Base-by-base conservation (phyloP, 2,113 vertebrate species). In the Corynorhinus townsendii region DNA sequence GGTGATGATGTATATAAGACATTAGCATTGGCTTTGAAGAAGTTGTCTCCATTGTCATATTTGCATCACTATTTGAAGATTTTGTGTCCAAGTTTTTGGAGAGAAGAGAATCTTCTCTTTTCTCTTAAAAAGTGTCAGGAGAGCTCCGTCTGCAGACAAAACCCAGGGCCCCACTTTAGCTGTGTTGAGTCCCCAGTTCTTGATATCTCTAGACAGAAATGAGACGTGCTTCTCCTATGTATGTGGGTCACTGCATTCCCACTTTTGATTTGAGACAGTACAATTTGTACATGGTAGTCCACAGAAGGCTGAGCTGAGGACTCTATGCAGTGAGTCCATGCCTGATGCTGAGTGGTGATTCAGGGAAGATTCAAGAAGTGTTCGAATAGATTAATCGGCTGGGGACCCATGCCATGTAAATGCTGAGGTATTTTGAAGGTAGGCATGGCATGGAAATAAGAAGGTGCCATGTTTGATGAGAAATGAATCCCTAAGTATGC, bases 91-190 rank as follows among this genome's bases (percentile, higher is more conserved):
- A 14, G 69, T 35, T 77, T 62, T 45, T 40, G 76, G 45, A 56
- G 47, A 77, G 35, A 93, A 49, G n/a, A 77, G 35, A 93, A 35
- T 93, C 77, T 77, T 87, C 75, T 90, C 87, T 72, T 54, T 87
- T 86, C 54, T 54, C 43, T 66, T 62, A 64, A 38, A 49, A 56
- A 20, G 24, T 35, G 40, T 15, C 38, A 17, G 9, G 16, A 2
- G 73, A 30, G 22, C 19, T 38, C 45, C 11, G 89, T 45, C 43
- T 68, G 12, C 72, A 59, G 12, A 33, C 5, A 49, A 59, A 66
- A 80, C 6, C 52, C 14, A 75, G 47, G 49, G 59, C 52, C 26
- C 0, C 66, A 22, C 5, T 45, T 33, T 3, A 43, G 28, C 24
- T 28, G 2, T 38, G 10, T 20, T 26, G 73, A 24, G 9, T 62